Conservation (phyloP, 1,140 invertebrate species). For the Bradynema listronoti region DNA sequence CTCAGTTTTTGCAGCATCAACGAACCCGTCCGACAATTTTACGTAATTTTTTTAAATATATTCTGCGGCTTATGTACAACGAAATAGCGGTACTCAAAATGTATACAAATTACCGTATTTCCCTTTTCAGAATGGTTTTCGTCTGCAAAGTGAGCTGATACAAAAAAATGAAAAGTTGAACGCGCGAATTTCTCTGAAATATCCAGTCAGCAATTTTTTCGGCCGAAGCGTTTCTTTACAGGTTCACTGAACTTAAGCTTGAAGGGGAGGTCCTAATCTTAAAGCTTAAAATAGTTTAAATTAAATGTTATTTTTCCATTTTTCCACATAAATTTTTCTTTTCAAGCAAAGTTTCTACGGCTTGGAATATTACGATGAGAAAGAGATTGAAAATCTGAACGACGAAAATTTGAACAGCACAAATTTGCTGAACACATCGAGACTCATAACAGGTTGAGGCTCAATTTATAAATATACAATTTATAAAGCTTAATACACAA, state of each 20-base stretch:
- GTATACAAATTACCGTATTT: background rate
- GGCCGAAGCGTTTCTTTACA: slow-evolving; percentile 45
- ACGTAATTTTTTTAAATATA: slow-evolving; percentile 18
- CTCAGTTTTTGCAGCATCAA: slow-evolving; percentile 48
- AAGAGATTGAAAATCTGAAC: too few relatives aligned
- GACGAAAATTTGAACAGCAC: background rate
- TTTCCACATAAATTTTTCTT: slow-evolving; percentile 1
- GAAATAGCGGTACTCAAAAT: too few relatives aligned
- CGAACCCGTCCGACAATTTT: slow-evolving; percentile 50
- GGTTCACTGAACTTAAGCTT: too few relatives aligned
- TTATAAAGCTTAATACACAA: too few relatives aligned
- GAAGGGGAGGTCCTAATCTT: too few relatives aligned
- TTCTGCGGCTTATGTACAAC: too few relatives aligned
- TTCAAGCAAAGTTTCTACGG: slow-evolving; percentile 52
- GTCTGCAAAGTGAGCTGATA: slow-evolving; percentile 38
- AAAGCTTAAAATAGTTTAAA: slow-evolving; percentile 1
- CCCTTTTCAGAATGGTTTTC: slow-evolving; percentile 46
- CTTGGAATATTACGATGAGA: slow-evolving; percentile 42
- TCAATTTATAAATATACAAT: too few relatives aligned
- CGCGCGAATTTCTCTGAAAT: slow-evolving; percentile 39
- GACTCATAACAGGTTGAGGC: too few relatives aligned
- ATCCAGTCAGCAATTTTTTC: slow-evolving; percentile 45
- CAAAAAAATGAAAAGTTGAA: slow-evolving; percentile 32
- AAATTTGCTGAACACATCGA: too few relatives aligned
- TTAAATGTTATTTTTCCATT: too few relatives aligned